Percentiles rank a stretch among this genome's conserved stretches.
Evolutionary conservation across 2,113 vertebrate genomes (phyloP).

Genomic region (Boulengeromyrus knoepffleri): DNA sequence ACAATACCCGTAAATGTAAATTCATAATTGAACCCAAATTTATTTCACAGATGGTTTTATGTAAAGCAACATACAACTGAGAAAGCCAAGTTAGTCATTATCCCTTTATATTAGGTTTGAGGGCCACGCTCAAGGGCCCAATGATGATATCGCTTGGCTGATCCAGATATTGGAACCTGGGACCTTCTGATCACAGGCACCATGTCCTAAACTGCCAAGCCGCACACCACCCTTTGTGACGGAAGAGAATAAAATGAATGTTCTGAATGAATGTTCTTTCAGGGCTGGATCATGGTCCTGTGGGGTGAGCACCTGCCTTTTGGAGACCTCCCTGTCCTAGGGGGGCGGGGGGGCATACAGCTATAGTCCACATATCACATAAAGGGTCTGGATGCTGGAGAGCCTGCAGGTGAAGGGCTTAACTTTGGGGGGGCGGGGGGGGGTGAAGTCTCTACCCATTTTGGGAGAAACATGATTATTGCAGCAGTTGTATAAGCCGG

Average conservation of each 20-base stretch:
- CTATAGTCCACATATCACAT: neutral
- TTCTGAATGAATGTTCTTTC: neutral
- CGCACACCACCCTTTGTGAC: neutral
- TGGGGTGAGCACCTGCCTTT: neutral
- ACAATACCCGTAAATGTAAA: neutral
- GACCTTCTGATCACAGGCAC: neutral
- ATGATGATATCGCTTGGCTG: neutral
- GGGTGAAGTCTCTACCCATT: no score
- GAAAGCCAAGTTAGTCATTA: neutral
- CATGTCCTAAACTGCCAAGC: neutral
- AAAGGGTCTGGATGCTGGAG: neutral
- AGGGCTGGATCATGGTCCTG: neutral
- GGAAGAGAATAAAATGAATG: neutral
- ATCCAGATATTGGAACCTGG: neutral
- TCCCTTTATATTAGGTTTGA: neutral
- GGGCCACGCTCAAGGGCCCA: neutral
- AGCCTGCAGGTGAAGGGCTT: no score
- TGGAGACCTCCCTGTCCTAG: neutral
- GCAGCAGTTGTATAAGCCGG: no score
- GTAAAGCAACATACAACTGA: neutral
- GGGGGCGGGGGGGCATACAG: neutral
- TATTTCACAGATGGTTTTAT: neutral
- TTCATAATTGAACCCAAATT: neutral
- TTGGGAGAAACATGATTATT: no score
- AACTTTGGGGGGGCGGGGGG: no score